These are phyloP conservation scores for Staurois parvus DNA, from an alignment of 2,797 vertebrate species.

Conservation along the genomic window DNA sequence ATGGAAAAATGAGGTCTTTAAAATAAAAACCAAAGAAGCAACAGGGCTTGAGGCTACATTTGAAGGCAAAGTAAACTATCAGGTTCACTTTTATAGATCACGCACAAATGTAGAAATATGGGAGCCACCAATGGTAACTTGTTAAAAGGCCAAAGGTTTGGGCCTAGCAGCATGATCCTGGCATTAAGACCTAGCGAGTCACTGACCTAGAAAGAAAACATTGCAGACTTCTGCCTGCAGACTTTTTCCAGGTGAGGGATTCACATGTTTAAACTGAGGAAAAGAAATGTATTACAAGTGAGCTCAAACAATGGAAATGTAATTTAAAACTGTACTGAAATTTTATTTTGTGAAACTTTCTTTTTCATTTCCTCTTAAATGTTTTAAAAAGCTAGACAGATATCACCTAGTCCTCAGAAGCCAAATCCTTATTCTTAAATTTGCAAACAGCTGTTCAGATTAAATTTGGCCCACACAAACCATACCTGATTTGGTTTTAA, in stretches of 20 bases:
- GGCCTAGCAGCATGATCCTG: too few relatives aligned
- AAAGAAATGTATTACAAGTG: neutral
- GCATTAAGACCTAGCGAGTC: too few relatives aligned
- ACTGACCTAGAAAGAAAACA: too few relatives aligned
- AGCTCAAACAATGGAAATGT: neutral
- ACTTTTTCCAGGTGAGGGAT: neutral
- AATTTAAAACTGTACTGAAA: neutral
- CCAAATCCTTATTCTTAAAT: neutral
- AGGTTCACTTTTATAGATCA: too few relatives aligned
- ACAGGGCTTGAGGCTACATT: neutral
- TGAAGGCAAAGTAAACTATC: neutral
- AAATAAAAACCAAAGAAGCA: too few relatives aligned
- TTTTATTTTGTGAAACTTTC: neutral
- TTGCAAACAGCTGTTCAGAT: slow-evolving; percentile 4
- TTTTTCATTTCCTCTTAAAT: neutral
- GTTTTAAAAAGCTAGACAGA: neutral
- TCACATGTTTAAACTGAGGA: neutral
- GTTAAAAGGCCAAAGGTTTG: too few relatives aligned
- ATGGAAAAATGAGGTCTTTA: neutral
- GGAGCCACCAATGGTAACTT: too few relatives aligned
- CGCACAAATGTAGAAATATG: too few relatives aligned
- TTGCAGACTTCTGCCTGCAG: too few relatives aligned
- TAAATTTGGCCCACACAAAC: neutral
- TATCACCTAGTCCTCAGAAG: neutral
- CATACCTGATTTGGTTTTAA: neutral